Conservation (phyloP, 2,888 invertebrate genomes). For the Ditula angustiorana region DNA sequence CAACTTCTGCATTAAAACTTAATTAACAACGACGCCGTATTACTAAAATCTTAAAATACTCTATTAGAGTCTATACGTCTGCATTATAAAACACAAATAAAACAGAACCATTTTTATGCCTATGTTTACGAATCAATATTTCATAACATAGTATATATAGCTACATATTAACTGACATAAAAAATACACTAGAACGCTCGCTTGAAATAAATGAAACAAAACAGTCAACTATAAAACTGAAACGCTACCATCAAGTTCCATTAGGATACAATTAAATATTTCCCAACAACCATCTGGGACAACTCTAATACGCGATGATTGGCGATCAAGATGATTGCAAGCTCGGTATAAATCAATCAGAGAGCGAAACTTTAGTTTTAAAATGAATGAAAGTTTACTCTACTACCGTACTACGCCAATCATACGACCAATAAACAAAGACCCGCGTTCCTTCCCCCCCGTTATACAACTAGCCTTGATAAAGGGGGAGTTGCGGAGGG, state of each 20-base stretch:
- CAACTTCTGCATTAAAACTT: no score
- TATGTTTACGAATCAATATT: background rate
- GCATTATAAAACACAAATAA: no score
- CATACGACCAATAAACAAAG: constrained; percentile 55
- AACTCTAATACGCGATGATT: constrained; percentile 47
- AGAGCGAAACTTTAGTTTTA: constrained; percentile 43
- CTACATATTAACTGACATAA: constrained; percentile 20
- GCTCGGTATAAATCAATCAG: constrained; percentile 50
- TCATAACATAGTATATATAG: background rate
- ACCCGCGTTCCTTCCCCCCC: constrained; percentile 50
- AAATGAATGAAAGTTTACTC: constrained; percentile 63
- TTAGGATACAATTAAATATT: constrained; percentile 57
- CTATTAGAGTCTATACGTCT: no score
- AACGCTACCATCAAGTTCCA: constrained; percentile 49
- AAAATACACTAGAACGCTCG: constrained; percentile 20
- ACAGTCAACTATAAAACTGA: constrained; percentile 52
- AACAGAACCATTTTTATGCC: background rate
- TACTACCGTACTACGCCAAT: constrained; percentile 60
- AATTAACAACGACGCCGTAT: no score
- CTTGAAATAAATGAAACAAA: constrained; percentile 55
- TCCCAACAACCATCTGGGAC: constrained; percentile 52
- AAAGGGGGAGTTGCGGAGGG: constrained; percentile 52
- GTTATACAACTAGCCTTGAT: constrained; percentile 43
- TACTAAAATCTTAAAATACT: no score
- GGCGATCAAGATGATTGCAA: constrained; percentile 47